Percentiles rank a stretch among this genome's conserved stretches.
Conservation (phyloP, 92 coral and sea anemone genomes). For the Pocillopora grandis region DNA sequence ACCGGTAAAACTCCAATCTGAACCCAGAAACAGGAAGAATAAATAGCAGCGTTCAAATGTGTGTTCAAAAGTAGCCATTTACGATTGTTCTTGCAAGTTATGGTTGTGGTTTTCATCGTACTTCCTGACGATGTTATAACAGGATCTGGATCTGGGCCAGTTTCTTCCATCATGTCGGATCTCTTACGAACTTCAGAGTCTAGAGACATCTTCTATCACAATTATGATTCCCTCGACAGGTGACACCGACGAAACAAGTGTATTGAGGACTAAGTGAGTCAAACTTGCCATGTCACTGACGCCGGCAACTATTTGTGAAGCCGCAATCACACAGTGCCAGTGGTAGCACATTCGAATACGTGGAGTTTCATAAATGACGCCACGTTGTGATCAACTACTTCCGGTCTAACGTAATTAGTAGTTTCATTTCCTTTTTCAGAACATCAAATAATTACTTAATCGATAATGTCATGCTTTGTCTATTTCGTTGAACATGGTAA, state of each 20-base stretch:
- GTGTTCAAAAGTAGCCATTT: slow-evolving; percentile 70
- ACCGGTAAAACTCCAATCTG: slow-evolving; percentile 95
- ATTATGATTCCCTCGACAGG: not conserved
- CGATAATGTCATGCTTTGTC: too few species aligned
- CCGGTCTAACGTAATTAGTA: not conserved
- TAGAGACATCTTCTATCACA: slow-evolving; percentile 21
- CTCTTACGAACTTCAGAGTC: slow-evolving; percentile 53
- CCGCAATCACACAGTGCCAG: not conserved
- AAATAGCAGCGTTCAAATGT: slow-evolving; percentile 80
- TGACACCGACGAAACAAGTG: not conserved
- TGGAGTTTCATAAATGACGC: not conserved
- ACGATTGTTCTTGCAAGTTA: slow-evolving; percentile 16
- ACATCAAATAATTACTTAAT: too few species aligned
- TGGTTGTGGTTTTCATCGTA: not conserved
- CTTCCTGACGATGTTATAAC: not conserved
- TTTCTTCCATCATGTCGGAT: slow-evolving; percentile 34
- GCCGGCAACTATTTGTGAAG: slow-evolving; percentile 20
- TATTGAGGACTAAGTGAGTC: not conserved
- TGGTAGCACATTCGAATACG: not conserved
- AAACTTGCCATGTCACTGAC: slow-evolving; percentile 17
- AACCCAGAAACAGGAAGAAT: slow-evolving; percentile 95
- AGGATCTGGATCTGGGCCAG: not conserved
- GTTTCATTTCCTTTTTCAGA: too few species aligned
- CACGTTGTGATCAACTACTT: not conserved
- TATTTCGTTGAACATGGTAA: too few species aligned